Base-by-base conservation (phyloP, 35 echinoderm and acorn worm species). In the Diadema setosum region DNA sequence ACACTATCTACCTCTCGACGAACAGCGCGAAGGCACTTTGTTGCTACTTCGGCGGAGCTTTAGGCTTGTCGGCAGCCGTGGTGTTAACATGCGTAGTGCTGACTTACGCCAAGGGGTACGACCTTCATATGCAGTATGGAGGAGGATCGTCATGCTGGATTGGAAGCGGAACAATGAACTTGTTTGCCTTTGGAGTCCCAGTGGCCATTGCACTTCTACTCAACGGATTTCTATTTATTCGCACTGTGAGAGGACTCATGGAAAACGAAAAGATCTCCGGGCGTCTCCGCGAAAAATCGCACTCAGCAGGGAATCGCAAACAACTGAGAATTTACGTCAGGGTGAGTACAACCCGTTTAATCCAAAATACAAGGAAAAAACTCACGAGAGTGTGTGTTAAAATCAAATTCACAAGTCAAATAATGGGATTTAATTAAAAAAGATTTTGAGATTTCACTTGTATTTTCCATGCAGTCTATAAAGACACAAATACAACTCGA, bases 31-130 rank as follows among this genome's bases (percentile, higher is more conserved):
- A 18, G 3, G 2, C 48, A n/a, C n/a, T 89, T 23, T 5, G 41
- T 1, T 32, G 39, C 18, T 58, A 39, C 12, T 45, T 81, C 17
- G 12, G 60, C 11, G 42, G 80, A 78, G 35, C 65, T 20, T 76
- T 48, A 31, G 75, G 46, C 0, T 61, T 30, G 6, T 57, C 87
- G 7, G 16, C 67, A 8, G n/a, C 69, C 4, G 32, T 90, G 2
- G 76, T 90, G 9, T 33, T 90, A 12, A 55, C 87, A 20, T 90
- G 87, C 74, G 25, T 90, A 26, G 58, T 82, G 0, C 36, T 90
- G 9, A 36, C 82, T 34, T 45, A 82, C 21, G 45, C 57, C 34
- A 49, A 42, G 15, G 65, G 29, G 35, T 20, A 50, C 4, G 32
- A 90, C 27, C 23, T 94, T 23, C 39, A 65, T 1, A 15, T 90